These are phyloP conservation scores for Acomys russatus DNA, from an alignment of 2,797 vertebrate species.

Conservation along the genomic window DNA sequence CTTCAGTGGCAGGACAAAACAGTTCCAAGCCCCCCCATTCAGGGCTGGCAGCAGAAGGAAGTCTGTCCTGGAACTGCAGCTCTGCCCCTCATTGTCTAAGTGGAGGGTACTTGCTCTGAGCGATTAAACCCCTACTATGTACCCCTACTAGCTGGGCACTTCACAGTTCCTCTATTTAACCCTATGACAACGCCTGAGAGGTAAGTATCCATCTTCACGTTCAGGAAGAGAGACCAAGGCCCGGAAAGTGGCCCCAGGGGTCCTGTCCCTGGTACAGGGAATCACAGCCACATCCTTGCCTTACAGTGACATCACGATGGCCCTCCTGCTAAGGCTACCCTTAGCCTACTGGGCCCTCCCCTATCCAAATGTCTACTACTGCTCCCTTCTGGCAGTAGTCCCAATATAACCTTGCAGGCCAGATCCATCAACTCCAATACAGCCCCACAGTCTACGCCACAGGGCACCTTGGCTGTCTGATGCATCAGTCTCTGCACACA, in stretches of 20 bases:
- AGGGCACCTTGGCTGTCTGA: background rate
- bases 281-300: background rate
- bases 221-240: constrained; percentile 18
- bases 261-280: background rate
- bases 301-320: background rate
- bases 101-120: background rate
- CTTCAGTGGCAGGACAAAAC: background rate
- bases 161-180: background rate
- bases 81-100: background rate
- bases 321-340: background rate
- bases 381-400: background rate
- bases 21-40: background rate
- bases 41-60: background rate
- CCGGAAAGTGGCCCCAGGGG: background rate
- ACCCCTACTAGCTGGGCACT: background rate
- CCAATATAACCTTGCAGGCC: background rate
- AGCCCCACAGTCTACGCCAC: background rate
- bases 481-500: background rate
- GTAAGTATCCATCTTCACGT: background rate
- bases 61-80: background rate
- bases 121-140: background rate
- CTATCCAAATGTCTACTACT: background rate
- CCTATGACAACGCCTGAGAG: background rate
- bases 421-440: too few species aligned
- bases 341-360: background rate